Evolutionary conservation across 1,140 invertebrate species (phyloP), one percentile per base, ranked within the genome.

Genomic region (Agraylea sexmaculata): DNA sequence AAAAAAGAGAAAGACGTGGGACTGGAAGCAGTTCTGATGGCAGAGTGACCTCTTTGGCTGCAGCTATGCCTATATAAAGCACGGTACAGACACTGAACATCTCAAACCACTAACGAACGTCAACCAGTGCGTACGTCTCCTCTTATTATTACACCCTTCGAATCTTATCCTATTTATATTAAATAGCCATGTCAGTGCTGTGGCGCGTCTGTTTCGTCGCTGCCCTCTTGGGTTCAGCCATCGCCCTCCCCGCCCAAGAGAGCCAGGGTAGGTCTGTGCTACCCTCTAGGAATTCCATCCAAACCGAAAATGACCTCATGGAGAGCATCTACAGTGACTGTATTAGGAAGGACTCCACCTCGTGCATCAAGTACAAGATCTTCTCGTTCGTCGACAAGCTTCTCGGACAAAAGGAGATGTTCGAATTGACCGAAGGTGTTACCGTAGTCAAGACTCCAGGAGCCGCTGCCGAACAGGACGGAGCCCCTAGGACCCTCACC

Each of bases 321-420:
- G 75, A 80, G 50, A 75, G 73, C 49, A 77, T 81, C 49, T 77
- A 84, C 56, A 71, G 67, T 45, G 83, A 87, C 48, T 87, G 83
- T 51, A 56, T 84, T 34, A 71, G 75, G 46, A 86, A 85, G 59
- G 82, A 86, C 53, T 82, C 82, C 1, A 73, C 80, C 20, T 76
- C 75, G 57, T 87, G 83, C 55, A 71, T 87, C 43, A 87, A 86
- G 57, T 82, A 83, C 66, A 87, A 86, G 56, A 71, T 87, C 45
- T 84, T 85, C 64, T 76, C 79, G 1, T 84, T 78, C 58, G 78
- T 86, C 18, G 83, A 87, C 60, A 84, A 85, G 56, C 78, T 83
- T 67, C 62, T 86, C 15, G 72, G 73, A 1, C 74, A 79, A 47
- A 84, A 80, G 58, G 83, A 86, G 47, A 73, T 73, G 33, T 84